These are phyloP conservation scores for Musca domestica DNA, from an alignment of 1,140 invertebrate species.

Conservation along the genomic window DNA sequence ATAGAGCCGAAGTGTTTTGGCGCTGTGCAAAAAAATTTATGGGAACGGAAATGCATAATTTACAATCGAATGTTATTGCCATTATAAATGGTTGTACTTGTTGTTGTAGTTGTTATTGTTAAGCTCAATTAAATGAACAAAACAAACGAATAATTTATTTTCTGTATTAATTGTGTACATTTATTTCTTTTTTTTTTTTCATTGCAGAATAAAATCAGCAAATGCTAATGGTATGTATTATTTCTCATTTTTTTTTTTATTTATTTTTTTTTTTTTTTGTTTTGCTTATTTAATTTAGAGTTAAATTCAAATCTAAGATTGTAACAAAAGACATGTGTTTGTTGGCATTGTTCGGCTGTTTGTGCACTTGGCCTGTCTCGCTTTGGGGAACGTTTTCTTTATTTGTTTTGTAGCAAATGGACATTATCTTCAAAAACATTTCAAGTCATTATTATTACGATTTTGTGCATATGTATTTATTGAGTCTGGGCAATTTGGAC, in stretches of 20 bases:
- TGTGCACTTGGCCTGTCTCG: too few relatives aligned
- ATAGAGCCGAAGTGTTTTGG: background rate
- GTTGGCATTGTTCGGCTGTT: too few relatives aligned
- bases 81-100: too few relatives aligned
- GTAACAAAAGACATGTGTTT: too few relatives aligned
- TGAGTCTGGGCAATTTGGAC: too few relatives aligned
- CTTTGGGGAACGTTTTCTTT: too few relatives aligned
- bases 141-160: constrained; percentile 14
- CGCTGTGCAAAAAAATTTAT: constrained; percentile 7
- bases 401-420: too few relatives aligned
- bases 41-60: constrained; percentile 20
- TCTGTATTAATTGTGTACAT: background rate
- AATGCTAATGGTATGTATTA: constrained; percentile 51
- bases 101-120: background rate
- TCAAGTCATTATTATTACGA: too few relatives aligned
- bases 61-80: background rate
- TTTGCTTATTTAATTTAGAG: too few relatives aligned
- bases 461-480: too few relatives aligned
- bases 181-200: constrained; percentile 30
- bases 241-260: background rate
- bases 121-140: background rate
- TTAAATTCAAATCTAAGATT: too few relatives aligned
- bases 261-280: background rate
- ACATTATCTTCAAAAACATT: too few relatives aligned
- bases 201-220: constrained; percentile 54